phyloP scores from a whole-genome alignment of 2,888 invertebrate genomes.

The Diachrysia chrysitis region DNA sequence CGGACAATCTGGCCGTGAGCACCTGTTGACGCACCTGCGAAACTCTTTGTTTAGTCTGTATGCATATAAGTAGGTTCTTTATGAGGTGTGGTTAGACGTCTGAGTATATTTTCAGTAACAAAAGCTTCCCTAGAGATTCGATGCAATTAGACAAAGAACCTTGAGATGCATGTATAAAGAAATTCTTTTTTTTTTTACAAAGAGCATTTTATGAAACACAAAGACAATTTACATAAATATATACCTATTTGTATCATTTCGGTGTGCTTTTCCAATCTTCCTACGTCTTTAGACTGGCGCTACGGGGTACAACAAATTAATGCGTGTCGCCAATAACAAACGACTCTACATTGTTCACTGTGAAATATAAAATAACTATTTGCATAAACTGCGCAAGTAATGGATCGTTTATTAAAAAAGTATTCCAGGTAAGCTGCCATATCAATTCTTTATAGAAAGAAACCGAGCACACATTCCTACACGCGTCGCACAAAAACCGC shows the following conservation, averaged over 20 bases:
- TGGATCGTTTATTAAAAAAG: conserved; percentile 25
- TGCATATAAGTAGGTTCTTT: conserved; percentile 39
- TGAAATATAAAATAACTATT: conserved; percentile 29
- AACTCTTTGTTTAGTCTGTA: conserved; percentile 54
- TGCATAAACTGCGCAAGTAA: conserved; percentile 26
- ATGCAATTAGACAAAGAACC: not conserved
- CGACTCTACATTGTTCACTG: conserved; percentile 21
- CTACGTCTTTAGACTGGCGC: not conserved
- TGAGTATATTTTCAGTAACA: conserved; percentile 14
- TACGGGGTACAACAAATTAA: not conserved
- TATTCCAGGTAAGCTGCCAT: conserved; percentile 33
- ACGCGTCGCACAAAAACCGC: conserved; percentile 64
- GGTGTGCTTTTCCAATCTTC: not conserved
- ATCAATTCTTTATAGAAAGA: conserved; percentile 43
- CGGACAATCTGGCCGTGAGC: conserved; percentile 63
- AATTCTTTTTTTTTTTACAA: not conserved
- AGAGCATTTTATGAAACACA: not conserved
- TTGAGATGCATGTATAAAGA: not conserved
- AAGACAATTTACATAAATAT: not conserved
- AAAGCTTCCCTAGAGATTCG: not conserved
- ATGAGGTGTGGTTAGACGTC: conserved; percentile 16
- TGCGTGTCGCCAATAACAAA: conserved; percentile 8
- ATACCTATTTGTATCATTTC: conserved; percentile 9
- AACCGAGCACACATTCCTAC: conserved; percentile 50
- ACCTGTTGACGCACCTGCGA: conserved; percentile 51